Evolutionary conservation across 2,888 invertebrate species (phyloP), one percentile per base, ranked within the genome.

Genomic region (Andricus curvator): DNA sequence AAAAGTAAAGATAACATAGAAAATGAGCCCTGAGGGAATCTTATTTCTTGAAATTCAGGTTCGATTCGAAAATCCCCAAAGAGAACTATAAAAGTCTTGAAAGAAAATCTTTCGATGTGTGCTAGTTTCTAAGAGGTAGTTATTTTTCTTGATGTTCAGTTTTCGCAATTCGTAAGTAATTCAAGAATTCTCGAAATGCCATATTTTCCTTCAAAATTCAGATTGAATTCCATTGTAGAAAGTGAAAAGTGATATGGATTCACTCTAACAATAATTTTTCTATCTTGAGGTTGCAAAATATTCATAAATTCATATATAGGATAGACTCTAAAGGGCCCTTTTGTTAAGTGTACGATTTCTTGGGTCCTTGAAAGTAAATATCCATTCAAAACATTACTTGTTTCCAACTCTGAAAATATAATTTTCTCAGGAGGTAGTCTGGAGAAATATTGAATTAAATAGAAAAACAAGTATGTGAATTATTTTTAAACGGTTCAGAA

Each of bases 331-430:
- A 25, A 56, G 70, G 70, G 51, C 51, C 11, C 48, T 70, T 70
- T 68, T 68, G 68, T 68, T 68, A 68, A 68, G 25, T 68, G 15
- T 22, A 68, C 48, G 25, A 44, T 68, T 68, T 68, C 68, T 68
- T 67, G 41, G n/a, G 44, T 41, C 48, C 17, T 22, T 68, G 13
- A 41, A 41, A 41, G 44, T 48, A 11, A 66, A 65, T 44, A 68
- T 15, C 48, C 20, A 56, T n/a, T 13, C 13, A 44, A 15, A 44
- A 13, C 44, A 44, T 44, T 13, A 15, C 44, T 44, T 15, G 0
- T 11, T 44, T 4, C 15, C 15, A 44, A 13, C 44, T 44, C 4
- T 44, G 44, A 15, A 44, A 0, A 44, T 44, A 15, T 15, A 37
- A 11, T 11, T 1, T 41, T 41, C 11, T 41, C 33, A 41, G 1